These are phyloP conservation scores for Meloidogyne chitwoodi DNA, from an alignment of 1,140 invertebrate genomes.

Conservation along the genomic window DNA sequence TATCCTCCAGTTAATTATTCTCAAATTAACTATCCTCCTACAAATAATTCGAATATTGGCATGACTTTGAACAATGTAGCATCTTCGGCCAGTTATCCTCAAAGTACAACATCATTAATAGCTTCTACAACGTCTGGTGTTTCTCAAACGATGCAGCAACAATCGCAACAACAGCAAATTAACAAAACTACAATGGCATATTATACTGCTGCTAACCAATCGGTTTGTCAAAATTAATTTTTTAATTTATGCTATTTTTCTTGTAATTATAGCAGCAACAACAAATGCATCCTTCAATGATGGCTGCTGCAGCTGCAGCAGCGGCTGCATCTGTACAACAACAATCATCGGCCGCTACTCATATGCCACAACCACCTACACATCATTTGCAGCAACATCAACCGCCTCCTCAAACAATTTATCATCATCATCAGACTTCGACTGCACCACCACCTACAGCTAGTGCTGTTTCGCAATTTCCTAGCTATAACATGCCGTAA, in stretches of 20 bases:
- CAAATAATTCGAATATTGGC: background rate
- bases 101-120: background rate
- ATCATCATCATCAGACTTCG: slow-evolving; percentile 14
- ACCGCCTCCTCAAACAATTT: slow-evolving; percentile 1
- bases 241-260: background rate
- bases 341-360: background rate
- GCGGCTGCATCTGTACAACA: background rate
- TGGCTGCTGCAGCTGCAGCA: background rate
- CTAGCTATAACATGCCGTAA: slow-evolving; percentile 19
- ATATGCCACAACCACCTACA: background rate
- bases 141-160: background rate
- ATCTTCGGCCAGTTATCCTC: background rate
- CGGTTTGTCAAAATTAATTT: background rate
- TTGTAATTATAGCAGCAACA: background rate
- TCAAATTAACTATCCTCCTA: slow-evolving; percentile 6
- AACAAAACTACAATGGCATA: background rate
- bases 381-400: slow-evolving; percentile 17
- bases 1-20: background rate
- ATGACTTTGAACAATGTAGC: background rate
- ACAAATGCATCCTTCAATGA: background rate
- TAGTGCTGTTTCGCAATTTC: slow-evolving; percentile 2
- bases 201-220: background rate
- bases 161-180: background rate
- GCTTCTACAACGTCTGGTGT: background rate
- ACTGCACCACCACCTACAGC: background rate